Conservation (phyloP, 1,140 invertebrate genomes). For the Ceratina japonica region DNA sequence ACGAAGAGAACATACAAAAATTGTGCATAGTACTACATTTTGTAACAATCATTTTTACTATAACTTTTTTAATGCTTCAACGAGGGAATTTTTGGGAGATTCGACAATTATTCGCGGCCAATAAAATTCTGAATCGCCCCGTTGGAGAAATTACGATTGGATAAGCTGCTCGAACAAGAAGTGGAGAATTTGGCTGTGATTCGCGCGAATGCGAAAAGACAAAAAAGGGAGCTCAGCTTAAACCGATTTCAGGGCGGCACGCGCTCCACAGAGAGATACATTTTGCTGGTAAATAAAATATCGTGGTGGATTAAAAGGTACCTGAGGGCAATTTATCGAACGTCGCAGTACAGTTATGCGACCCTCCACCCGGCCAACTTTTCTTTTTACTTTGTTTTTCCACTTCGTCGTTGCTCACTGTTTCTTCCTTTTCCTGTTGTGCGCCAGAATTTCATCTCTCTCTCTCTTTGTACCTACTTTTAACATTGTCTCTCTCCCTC, state of each 20-base stretch:
- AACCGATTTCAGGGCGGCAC: slow-evolving; percentile 45
- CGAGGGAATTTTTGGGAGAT: too few species aligned
- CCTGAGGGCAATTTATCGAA: slow-evolving; percentile 62
- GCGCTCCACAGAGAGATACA: slow-evolving; percentile 44
- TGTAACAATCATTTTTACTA: too few species aligned
- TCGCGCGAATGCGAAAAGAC: not conserved
- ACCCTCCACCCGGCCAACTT: not conserved
- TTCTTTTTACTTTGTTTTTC: slow-evolving; percentile 44
- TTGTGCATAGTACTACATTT: too few species aligned
- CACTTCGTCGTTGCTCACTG: slow-evolving; percentile 21
- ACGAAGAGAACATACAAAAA: too few species aligned
- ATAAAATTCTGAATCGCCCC: too few species aligned
- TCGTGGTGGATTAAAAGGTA: slow-evolving; percentile 55
- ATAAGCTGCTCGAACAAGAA: not conserved
- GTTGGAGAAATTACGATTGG: not conserved
- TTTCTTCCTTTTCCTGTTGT: not conserved
- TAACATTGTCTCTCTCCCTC: not conserved
- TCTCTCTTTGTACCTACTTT: not conserved
- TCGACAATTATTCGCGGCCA: too few species aligned
- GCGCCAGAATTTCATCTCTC: not conserved
- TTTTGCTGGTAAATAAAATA: slow-evolving; percentile 62
- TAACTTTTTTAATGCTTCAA: too few species aligned
- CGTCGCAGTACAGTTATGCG: slow-evolving; percentile 54
- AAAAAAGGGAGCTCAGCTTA: not conserved
- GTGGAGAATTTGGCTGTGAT: not conserved